phyloP scores from a whole-genome alignment of 2,113 vertebrate genomes.

The Nyctibius bracteatus region DNA sequence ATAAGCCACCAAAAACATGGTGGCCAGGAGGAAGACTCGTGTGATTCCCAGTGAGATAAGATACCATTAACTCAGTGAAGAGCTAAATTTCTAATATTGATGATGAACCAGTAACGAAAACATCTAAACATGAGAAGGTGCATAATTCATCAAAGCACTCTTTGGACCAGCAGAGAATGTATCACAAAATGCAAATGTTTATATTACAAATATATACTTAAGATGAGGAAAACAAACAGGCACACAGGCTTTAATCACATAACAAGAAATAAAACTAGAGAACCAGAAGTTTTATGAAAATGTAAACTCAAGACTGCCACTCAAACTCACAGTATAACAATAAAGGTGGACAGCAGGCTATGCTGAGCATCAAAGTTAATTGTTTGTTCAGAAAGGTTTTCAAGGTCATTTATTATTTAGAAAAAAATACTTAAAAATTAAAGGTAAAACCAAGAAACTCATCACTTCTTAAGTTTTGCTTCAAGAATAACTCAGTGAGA shows the following conservation, averaged over 20 bases:
- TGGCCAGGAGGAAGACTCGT: not conserved
- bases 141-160: not conserved
- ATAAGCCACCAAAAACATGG: not conserved
- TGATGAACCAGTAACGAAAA: not conserved
- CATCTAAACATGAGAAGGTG: not conserved
- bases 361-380: not conserved
- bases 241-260: not conserved
- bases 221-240: not conserved
- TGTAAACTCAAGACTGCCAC: not conserved
- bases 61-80: not conserved
- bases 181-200: not conserved
- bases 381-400: not conserved
- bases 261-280: not conserved
- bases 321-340: not conserved
- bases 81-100: not conserved
- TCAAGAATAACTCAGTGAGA: not conserved
- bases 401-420: not conserved
- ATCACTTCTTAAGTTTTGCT: not conserved
- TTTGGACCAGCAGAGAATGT: not conserved
- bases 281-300: not conserved
- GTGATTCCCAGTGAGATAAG: not conserved
- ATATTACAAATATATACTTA: not conserved
- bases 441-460: not conserved
- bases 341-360: not conserved
- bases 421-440: not conserved